Evolutionary conservation across 2,113 vertebrate genomes (phyloP).

Genomic region (Rafetus swinhoei): DNA sequence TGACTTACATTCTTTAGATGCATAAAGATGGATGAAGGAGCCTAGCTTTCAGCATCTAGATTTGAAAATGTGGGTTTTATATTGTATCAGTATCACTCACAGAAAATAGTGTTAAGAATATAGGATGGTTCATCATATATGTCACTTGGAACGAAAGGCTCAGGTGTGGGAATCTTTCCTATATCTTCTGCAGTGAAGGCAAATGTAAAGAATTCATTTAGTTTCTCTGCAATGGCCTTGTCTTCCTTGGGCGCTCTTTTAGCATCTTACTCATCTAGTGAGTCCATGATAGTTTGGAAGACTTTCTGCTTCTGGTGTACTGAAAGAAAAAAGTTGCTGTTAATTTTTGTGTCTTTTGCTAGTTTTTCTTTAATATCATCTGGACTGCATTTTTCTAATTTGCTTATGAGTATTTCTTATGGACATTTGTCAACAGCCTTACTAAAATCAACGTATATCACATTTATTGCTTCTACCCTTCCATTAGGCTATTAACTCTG

Average conservation of each 20-base stretch:
- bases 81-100: not conserved
- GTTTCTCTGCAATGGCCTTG: not conserved
- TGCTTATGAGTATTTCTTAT: not conserved
- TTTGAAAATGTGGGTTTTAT: not conserved
- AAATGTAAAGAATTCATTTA: not conserved
- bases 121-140: not conserved
- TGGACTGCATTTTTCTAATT: constrained; percentile 27
- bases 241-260: not conserved
- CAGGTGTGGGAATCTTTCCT: not conserved
- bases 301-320: not conserved
- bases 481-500: not conserved
- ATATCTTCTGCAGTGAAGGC: not conserved
- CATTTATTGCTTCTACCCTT: not conserved
- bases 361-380: not conserved
- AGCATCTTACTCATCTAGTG: not conserved
- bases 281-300: not conserved
- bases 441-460: not conserved
- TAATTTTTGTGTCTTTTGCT: not conserved
- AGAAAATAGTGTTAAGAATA: not conserved
- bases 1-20: not conserved
- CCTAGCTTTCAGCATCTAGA: not conserved
- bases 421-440: not conserved
- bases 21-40: not conserved
- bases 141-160: not conserved
- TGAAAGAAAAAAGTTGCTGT: not conserved